Conservation (phyloP, 2,113 vertebrate genomes). For the Pygoscelis adeliae region DNA sequence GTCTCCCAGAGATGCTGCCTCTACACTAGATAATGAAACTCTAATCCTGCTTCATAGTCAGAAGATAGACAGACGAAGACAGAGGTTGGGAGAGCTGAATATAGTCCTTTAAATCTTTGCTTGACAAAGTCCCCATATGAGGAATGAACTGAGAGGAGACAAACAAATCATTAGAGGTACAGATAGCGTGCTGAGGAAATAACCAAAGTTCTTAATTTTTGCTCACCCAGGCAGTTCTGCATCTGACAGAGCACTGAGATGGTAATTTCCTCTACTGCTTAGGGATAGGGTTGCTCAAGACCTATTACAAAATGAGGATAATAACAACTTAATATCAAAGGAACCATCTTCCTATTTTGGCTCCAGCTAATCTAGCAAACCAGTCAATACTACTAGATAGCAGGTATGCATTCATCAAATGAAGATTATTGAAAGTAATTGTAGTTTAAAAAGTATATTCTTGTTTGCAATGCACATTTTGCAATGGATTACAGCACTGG, state of each 20-base stretch:
- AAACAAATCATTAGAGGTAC: not conserved
- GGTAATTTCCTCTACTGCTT: not conserved
- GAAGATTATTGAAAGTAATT: not conserved
- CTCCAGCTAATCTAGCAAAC: not conserved
- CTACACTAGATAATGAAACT: not conserved
- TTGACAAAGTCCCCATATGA: not conserved
- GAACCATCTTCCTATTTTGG: not conserved
- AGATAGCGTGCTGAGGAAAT: not conserved
- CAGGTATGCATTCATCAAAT: not conserved
- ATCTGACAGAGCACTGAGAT: not conserved
- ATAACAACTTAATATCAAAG: not conserved
- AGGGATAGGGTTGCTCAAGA: constrained; percentile 18
- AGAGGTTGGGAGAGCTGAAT: not conserved
- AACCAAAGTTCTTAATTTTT: not conserved
- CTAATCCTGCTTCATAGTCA: not conserved
- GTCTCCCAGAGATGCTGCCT: not conserved
- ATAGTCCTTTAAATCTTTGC: not conserved
- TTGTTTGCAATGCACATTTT: not conserved
- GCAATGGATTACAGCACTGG: not conserved
- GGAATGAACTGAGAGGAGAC: not conserved
- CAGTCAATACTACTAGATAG: not conserved
- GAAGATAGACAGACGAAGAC: not conserved
- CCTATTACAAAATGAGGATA: constrained; percentile 10
- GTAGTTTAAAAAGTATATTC: not conserved
- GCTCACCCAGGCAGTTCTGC: not conserved